Conservation (phyloP, 2,888 invertebrate genomes). For the Branchipolynoe longqiensis region DNA sequence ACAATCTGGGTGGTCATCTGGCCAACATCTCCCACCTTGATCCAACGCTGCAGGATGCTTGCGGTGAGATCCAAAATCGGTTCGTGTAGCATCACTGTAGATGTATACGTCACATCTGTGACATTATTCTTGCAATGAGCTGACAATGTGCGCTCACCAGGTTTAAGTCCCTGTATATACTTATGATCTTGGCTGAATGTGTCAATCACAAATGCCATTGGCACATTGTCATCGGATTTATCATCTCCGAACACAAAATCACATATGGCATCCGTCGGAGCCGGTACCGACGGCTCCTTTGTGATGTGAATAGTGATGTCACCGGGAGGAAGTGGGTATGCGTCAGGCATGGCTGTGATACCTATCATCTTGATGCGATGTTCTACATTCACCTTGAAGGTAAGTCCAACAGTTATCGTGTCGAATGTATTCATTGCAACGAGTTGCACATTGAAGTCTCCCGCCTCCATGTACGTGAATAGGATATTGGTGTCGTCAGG, state of each 20-base stretch:
- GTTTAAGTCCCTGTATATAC: neutral
- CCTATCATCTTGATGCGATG: neutral
- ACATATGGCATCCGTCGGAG: constrained; percentile 3
- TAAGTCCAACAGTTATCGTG: neutral
- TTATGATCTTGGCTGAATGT: neutral
- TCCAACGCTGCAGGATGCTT: neutral
- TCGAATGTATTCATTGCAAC: neutral
- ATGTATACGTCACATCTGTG: neutral
- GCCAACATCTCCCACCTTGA: neutral
- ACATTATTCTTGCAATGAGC: neutral
- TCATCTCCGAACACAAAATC: neutral
- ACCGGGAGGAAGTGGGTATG: neutral
- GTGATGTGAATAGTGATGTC: neutral
- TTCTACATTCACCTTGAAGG: neutral
- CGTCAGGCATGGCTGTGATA: neutral
- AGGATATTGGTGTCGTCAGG: neutral
- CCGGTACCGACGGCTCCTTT: neutral
- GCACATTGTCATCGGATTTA: neutral
- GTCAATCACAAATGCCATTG: neutral
- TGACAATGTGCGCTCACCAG: neutral
- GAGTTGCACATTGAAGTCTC: neutral
- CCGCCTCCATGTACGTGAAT: neutral
- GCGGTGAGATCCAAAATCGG: neutral
- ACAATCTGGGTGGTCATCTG: neutral
- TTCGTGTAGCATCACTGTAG: neutral